Evolutionary conservation across 2,113 vertebrate species (phyloP), one percentile per base, ranked within the genome.

Genomic region (Chamaetylas fuelleborni): DNA sequence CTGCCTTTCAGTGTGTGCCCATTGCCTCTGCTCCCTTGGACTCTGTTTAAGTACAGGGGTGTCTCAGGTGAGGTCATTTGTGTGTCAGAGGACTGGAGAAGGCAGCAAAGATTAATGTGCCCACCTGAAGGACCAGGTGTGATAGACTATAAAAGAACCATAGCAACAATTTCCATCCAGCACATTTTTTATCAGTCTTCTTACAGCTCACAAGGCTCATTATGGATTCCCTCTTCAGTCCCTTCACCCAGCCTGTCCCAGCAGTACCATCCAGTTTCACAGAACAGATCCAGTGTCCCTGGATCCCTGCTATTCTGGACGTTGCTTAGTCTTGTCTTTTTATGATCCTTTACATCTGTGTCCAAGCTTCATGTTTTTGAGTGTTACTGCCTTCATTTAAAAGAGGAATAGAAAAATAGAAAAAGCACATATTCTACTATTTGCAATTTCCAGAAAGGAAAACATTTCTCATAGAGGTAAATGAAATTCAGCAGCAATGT

Each of bases 21-120:
- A 6, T 6, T 45, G 50, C 25, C 56, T 56, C 31, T 87, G 42
- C 15, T 57, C 20, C n/a, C 54, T 26, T 51, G 23, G 28, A 17
- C 31, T 80, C 31, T 28, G 1, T 13, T 62, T 8, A 4, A 13
- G 8, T 10, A 6, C 19, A 73, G n/a, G 1, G 43, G 1, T 20
- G 22, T 65, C 72, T 69, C 64, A 43, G 31, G 13, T 51, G 31
- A 42, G n/a, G 11, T 24, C 33, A 20, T 33, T 9, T 38, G 18
- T 56, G 42, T 36, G 25, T 47, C 53, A 54, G 8, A 80, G 56
- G 71, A 12, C 43, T 43, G 45, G 33, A 64, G 58, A 26, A 86
- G 40, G 33, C 45, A 77, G 36, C 38, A 72, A 26, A 64, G 33
- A 22, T 47, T 23, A 16, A 65, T 9, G 33, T 71, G n/a, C 26